phyloP scores from a whole-genome alignment of 2,113 vertebrate genomes.

The Caranx ignobilis region DNA sequence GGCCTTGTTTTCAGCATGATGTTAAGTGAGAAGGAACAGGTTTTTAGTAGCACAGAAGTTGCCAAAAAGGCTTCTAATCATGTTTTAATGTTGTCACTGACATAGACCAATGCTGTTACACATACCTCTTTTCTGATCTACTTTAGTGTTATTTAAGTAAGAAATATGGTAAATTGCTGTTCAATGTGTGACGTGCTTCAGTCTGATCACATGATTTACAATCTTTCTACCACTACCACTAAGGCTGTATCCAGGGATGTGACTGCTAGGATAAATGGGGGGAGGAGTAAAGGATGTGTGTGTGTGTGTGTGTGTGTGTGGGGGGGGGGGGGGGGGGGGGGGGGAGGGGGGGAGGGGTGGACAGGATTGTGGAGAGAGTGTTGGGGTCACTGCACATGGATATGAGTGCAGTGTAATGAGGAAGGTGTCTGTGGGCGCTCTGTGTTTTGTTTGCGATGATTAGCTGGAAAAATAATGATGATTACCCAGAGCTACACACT shows the following conservation, averaged over 20 bases:
- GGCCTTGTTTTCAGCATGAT: neutral
- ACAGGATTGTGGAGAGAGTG: slow-evolving; percentile 35
- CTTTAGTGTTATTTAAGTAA: neutral
- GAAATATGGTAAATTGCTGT: neutral
- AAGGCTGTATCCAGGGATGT: slow-evolving; percentile 27
- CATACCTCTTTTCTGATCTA: neutral
- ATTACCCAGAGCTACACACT: neutral
- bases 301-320: neutral
- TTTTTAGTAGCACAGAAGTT: neutral
- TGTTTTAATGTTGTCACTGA: neutral
- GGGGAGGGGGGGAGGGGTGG: slow-evolving; percentile 54
- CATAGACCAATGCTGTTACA: neutral
- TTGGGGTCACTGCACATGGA: slow-evolving; percentile 73
- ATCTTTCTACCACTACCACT: slow-evolving; percentile 1
- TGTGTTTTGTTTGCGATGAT: slow-evolving; percentile 42
- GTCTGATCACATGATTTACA: slow-evolving; percentile 6
- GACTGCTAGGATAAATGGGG: slow-evolving; percentile 34
- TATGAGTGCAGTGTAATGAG: slow-evolving; percentile 32
- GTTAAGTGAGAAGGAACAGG: neutral
- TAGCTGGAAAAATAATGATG: slow-evolving; percentile 22
- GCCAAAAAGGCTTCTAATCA: neutral
- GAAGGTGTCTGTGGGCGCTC: slow-evolving; percentile 1
- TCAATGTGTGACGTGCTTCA: neutral
- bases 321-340: neutral
- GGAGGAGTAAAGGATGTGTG: slow-evolving; percentile 45